Evolutionary conservation across 2,888 invertebrate genomes (phyloP).

Genomic region (Oxytorus armatus): DNA sequence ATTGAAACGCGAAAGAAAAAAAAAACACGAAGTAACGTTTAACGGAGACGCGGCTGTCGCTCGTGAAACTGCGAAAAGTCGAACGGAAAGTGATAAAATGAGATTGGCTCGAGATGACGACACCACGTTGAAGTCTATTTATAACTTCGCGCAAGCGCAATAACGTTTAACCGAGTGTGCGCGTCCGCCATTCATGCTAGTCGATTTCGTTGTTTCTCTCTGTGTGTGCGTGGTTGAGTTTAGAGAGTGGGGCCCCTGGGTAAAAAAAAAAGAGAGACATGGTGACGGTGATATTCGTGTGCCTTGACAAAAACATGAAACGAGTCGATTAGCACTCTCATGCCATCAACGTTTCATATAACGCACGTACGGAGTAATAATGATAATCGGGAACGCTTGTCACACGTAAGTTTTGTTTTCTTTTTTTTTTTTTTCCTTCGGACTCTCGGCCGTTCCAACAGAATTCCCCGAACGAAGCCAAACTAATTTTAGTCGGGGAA

Average conservation of each 20-base stretch:
- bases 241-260: conserved; percentile 46
- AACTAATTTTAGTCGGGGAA: too few relatives aligned
- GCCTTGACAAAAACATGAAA: conserved; percentile 77
- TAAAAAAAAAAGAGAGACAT: conserved; percentile 71
- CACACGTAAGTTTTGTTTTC: conserved; percentile 79
- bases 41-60: too few relatives aligned
- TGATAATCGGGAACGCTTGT: conserved; percentile 78
- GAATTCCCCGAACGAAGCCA: too few relatives aligned
- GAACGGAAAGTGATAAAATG: conserved; percentile 41
- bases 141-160: conserved; percentile 79
- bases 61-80: neutral
- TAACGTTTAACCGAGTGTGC: conserved; percentile 69
- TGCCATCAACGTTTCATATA: conserved; percentile 66
- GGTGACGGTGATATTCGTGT: conserved; percentile 80
- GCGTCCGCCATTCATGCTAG: conserved; percentile 83
- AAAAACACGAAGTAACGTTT: neutral
- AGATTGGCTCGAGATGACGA: conserved; percentile 80
- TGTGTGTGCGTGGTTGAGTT: conserved; percentile 57
- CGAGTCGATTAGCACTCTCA: conserved; percentile 77
- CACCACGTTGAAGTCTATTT: conserved; percentile 76
- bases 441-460: too few relatives aligned
- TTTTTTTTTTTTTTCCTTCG: neutral
- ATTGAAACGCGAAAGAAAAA: neutral
- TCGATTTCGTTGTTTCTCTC: conserved; percentile 81
- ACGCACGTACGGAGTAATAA: conserved; percentile 73